These are phyloP conservation scores for Pseudochirops corinnae DNA, from an alignment of 2,797 vertebrate genomes.

Conservation along the genomic window DNA sequence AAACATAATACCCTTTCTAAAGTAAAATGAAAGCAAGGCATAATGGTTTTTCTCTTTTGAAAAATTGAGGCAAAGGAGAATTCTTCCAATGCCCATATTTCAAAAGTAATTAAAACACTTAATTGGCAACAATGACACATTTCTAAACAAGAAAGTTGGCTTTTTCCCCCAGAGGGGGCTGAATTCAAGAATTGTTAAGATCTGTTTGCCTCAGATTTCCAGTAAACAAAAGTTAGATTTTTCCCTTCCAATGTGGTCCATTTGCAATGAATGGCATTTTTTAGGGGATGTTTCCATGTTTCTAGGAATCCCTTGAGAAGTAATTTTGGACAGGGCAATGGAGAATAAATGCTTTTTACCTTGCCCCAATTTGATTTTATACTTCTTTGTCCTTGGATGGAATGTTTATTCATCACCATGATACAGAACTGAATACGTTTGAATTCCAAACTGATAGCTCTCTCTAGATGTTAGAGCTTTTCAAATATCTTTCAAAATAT, in stretches of 20 bases:
- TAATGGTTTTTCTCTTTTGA: neutral
- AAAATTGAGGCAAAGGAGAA: constrained; percentile 36
- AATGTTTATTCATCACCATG: constrained; percentile 35
- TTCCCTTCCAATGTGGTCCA: neutral
- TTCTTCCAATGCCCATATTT: constrained; percentile 22
- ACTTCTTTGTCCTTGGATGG: constrained; percentile 35
- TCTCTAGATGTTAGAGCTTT: constrained; percentile 48
- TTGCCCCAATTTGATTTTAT: constrained; percentile 2
- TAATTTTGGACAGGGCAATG: neutral
- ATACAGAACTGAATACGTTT: constrained; percentile 60
- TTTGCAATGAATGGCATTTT: constrained; percentile 49
- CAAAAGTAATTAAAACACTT: constrained; percentile 29
- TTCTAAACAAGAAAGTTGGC: neutral
- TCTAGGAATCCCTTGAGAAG: neutral
- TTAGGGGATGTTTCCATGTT: constrained; percentile 35
- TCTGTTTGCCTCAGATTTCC: constrained; percentile 27
- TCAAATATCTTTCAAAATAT: constrained; percentile 64
- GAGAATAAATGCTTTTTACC: neutral
- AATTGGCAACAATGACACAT: constrained; percentile 36
- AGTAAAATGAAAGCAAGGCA: constrained; percentile 25
- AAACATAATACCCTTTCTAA: constrained; percentile 18
- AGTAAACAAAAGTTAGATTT: neutral
- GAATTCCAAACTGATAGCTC: constrained; percentile 53
- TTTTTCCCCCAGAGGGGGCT: constrained; percentile 36
- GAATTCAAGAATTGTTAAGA: constrained; percentile 52